Percentiles rank a stretch among this genome's conserved stretches.
These are phyloP conservation scores for Belonocnema kinseyi DNA, from an alignment of 1,140 invertebrate species.

Conservation along the genomic window DNA sequence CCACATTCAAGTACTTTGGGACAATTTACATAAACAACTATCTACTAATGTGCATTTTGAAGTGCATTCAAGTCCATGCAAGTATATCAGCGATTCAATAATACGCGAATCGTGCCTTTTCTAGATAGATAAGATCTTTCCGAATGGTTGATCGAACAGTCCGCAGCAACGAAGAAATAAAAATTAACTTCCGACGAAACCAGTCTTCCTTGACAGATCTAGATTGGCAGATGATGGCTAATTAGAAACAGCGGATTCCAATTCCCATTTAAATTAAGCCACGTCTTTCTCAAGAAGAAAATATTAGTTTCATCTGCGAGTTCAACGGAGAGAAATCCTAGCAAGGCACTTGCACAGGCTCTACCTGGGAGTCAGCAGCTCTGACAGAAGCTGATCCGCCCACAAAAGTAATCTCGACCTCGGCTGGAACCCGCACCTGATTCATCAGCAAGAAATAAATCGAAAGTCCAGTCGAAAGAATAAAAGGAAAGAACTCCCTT, in stretches of 20 bases:
- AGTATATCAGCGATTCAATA: neutral
- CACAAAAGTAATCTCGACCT: slow-evolving; percentile 75
- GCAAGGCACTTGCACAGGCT: slow-evolving; percentile 42
- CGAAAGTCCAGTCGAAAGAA: slow-evolving; percentile 61
- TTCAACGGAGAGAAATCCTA: slow-evolving; percentile 34
- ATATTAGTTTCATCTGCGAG: slow-evolving; percentile 27
- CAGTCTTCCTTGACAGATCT: neutral
- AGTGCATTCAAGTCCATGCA: neutral
- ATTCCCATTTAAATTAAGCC: slow-evolving; percentile 74
- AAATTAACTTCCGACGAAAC: too few species aligned
- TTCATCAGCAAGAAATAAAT: slow-evolving; percentile 73
- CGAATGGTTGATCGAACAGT: too few species aligned
- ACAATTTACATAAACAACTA: slow-evolving; percentile 11
- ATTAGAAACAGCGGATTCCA: neutral
- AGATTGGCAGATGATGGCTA: neutral
- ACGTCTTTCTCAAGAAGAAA: slow-evolving; percentile 33
- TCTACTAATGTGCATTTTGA: slow-evolving; percentile 3
- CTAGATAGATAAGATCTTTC: too few species aligned
- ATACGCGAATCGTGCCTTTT: too few species aligned
- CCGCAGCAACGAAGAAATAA: too few species aligned
- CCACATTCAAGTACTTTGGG: neutral
- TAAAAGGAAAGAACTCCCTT: slow-evolving; percentile 56
- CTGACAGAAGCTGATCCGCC: slow-evolving; percentile 75
- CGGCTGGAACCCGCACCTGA: slow-evolving; percentile 67
- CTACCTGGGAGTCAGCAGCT: slow-evolving; percentile 68